Evolutionary conservation across 2,797 vertebrate species (phyloP).

Genomic region (Karalla daura): DNA sequence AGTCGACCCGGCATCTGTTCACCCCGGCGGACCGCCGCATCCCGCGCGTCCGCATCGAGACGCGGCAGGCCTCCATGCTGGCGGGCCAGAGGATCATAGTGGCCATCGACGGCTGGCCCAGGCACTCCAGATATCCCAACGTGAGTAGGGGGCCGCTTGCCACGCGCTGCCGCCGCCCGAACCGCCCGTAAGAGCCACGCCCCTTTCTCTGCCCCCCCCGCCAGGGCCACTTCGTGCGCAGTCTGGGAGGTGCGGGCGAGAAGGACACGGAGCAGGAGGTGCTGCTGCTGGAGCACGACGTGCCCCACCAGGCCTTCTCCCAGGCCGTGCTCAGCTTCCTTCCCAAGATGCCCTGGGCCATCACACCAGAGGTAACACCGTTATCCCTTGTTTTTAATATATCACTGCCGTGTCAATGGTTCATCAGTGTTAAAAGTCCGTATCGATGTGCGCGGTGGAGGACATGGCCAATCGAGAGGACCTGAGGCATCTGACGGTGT

Average conservation of each 20-base stretch:
- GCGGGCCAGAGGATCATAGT: conserved; percentile 96
- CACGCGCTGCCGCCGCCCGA: no score
- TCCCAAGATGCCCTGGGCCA: conserved; percentile 94
- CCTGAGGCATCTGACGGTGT: conserved; percentile 89
- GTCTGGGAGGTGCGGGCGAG: conserved; percentile 90
- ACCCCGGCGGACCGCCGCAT: conserved; percentile 95
- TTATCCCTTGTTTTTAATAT: background rate
- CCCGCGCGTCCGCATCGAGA: conserved; percentile 96
- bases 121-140: conserved; percentile 96
- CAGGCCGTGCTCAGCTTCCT: conserved; percentile 94
- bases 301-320: conserved; percentile 96
- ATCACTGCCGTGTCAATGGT: background rate
- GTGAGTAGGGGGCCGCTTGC: conserved; percentile 82
- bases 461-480: conserved; percentile 91
- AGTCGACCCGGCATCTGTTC: conserved; percentile 96
- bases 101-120: conserved; percentile 96
- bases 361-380: conserved; percentile 88
- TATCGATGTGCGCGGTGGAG: conserved; percentile 68
- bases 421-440: background rate
- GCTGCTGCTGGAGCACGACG: conserved; percentile 95
- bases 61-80: conserved; percentile 89
- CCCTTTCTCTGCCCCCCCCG: background rate
- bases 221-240: conserved; percentile 98
- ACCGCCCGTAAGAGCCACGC: background rate
- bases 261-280: conserved; percentile 97